Percentiles rank a stretch among this genome's conserved stretches.
phyloP scores from a whole-genome alignment of 1,140 invertebrate genomes.

The Panagrolaimus sp. region DNA sequence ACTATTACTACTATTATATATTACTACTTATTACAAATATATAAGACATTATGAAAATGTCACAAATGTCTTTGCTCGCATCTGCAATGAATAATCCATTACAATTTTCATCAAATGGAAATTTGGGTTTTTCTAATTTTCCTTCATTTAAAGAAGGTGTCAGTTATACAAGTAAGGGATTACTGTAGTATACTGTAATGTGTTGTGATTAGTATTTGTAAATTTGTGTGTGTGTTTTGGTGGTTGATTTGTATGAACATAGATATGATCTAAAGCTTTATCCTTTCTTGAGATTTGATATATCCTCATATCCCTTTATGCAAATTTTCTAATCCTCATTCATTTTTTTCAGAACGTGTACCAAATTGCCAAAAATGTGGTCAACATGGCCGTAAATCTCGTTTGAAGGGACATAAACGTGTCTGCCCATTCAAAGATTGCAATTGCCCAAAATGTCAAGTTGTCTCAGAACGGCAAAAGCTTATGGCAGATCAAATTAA shows the following conservation, averaged over 20 bases:
- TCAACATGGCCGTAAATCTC: constrained; percentile 62
- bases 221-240: neutral
- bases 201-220: neutral
- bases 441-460: constrained; percentile 60
- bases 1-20: too few species aligned
- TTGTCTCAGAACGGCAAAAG: constrained; percentile 52
- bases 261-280: too few species aligned
- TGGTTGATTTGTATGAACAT: neutral
- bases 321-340: neutral
- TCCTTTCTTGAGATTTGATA: too few species aligned
- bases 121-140: neutral
- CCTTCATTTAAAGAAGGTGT: constrained; percentile 9
- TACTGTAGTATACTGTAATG: neutral
- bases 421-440: constrained; percentile 62
- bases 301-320: neutral
- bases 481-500: constrained; percentile 56
- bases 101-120: neutral
- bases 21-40: too few species aligned
- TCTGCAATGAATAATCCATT: constrained; percentile 8
- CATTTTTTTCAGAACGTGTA: constrained; percentile 56
- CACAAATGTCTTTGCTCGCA: constrained; percentile 10
- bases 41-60: neutral
- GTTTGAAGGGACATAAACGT: constrained; percentile 63
- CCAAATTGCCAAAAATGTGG: constrained; percentile 63
- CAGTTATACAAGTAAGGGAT: constrained; percentile 12